phyloP scores from a whole-genome alignment of 2,113 vertebrate species.

The Tragulus kanchil region DNA sequence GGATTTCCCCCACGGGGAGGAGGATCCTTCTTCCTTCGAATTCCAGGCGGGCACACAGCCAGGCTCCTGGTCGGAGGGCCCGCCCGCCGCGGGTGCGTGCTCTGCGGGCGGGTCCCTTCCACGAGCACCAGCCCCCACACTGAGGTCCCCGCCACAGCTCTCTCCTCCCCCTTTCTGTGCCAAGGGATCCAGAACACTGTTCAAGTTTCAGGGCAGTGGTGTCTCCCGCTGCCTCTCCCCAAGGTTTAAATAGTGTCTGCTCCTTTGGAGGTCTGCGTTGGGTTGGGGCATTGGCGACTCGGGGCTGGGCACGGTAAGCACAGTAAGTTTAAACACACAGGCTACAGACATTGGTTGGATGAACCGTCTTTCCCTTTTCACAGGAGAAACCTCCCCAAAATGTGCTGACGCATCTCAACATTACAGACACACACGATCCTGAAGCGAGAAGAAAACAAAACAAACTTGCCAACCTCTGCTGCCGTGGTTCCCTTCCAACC shows the following conservation, averaged over 20 bases:
- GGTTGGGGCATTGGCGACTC: accelerated
- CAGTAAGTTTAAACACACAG: slow-evolving; percentile 57
- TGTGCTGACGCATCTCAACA: slow-evolving; percentile 72
- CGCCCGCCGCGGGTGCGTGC: no score
- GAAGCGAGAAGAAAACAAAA: slow-evolving; percentile 64
- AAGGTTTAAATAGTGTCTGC: not conserved
- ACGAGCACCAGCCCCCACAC: no score
- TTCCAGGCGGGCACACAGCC: accelerated
- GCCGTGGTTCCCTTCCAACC: not conserved
- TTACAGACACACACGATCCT: slow-evolving; percentile 74
- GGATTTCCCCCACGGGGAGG: accelerated
- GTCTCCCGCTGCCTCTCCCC: accelerated
- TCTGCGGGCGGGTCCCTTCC: no score
- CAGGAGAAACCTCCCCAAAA: slow-evolving; percentile 71
- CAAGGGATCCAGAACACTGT: no score
- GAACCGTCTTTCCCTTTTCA: slow-evolving; percentile 73
- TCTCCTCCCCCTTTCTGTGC: not conserved
- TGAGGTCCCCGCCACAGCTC: accelerated
- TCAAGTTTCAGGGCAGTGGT: accelerated
- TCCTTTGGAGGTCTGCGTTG: accelerated
- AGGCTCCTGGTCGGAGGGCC: accelerated
- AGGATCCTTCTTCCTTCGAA: accelerated
- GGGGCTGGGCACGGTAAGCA: not conserved
- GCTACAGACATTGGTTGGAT: slow-evolving; percentile 69
- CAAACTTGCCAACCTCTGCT: slow-evolving; percentile 38